These are phyloP conservation scores for Parotia lawesii DNA, from an alignment of 2,113 vertebrate genomes.

Conservation along the genomic window DNA sequence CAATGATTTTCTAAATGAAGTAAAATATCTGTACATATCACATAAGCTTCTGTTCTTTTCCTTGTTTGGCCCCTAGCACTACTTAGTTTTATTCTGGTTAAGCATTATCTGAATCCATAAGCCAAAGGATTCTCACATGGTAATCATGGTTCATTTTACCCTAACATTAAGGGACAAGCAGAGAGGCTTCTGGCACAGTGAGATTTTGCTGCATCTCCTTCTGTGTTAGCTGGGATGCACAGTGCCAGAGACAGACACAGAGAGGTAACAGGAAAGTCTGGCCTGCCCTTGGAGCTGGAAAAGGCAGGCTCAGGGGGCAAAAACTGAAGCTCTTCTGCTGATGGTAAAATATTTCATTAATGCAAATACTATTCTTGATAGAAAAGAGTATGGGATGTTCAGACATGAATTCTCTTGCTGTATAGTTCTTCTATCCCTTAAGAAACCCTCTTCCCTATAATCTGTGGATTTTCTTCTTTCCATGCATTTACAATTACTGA, in stretches of 20 bases:
- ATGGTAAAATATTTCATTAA: not conserved
- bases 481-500: not conserved
- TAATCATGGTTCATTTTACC: not conserved
- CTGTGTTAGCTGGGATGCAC: not conserved
- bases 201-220: not conserved
- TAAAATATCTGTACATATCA: not conserved
- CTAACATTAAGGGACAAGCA: not conserved
- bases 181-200: not conserved
- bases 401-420: not conserved
- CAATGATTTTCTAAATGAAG: not conserved
- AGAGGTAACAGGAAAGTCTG: not conserved
- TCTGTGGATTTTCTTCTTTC: not conserved
- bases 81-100: not conserved
- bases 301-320: not conserved
- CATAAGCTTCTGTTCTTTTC: not conserved
- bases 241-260: rapidly evolving
- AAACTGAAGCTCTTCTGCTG: not conserved
- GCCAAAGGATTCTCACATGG: not conserved
- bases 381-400: not conserved
- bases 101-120: not conserved
- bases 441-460: not conserved
- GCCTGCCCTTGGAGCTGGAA: not conserved
- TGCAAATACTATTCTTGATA: not conserved
- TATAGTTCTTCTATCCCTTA: not conserved
- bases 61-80: not conserved